Base-by-base conservation (phyloP, 2,113 vertebrate species). In the Oryzias celebensis region DNA sequence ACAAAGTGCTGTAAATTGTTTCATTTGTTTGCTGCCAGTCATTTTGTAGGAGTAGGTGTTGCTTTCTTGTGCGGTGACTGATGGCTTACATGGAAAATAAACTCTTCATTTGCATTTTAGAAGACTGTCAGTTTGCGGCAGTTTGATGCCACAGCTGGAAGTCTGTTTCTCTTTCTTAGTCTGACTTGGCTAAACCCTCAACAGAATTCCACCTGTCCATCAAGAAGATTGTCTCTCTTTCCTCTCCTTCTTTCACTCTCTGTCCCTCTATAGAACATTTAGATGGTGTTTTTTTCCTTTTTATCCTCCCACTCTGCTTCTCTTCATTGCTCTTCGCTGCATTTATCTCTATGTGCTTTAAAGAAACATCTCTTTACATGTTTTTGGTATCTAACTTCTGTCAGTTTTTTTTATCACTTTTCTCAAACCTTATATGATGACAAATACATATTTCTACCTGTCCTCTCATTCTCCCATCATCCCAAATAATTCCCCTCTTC, bases 131-230 rank as follows among this genome's bases (percentile, higher is more conserved):
- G 47, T 73, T 72, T 69, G 65, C 50, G 26, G n/a, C 51, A 63
- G 43, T 78, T 73, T 74, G 72, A 80, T 75, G 65, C 26, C 14
- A 20, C 65, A 68, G 77, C 82, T 80, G 65, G 78, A 82, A 80
- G 68, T 52, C 43, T 58, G 20, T 47, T 70, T 65, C 15, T 65
- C 47, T 43, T 76, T 81, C 66, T 62, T 36, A 7, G 66, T 63
- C 49, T 48, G 44, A 36, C 75, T 62, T 43, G 20, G 66, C 77
- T 80, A 75, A 79, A 77, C 69, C 75, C 17, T 8, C 53, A 20
- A 0, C 44, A 54, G 57, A 75, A 61, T 52, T 70, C 62, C 64
- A 77, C 73, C 81, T 84, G 78, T 84, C 78, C 63, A 57, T 84
- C 81, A 80, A 7, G 23, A 24, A 71, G 31, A 59, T 23, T 15